Base-by-base conservation (phyloP, 2,888 invertebrate species). In the Tineola bisselliella region DNA sequence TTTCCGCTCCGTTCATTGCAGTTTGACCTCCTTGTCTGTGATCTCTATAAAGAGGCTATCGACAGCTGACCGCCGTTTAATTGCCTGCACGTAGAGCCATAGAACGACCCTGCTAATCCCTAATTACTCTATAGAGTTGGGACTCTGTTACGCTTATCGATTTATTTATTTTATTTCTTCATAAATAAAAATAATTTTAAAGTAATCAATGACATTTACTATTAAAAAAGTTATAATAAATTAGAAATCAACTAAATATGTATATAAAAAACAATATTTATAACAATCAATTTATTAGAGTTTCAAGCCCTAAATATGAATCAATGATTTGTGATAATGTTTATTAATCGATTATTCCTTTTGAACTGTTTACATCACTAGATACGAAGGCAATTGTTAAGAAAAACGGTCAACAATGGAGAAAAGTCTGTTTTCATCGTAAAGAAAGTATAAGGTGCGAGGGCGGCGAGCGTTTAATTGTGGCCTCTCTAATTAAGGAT, bases 51-150 rank as follows among this genome's bases (percentile, higher is more conserved):
- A 65, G 65, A 66, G 69, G 64, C 67, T 65, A 65, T 66, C 65
- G 66, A 56, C 66, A 64, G 64, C 43, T 61, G 59, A 64, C 64
- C 63, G 64, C 60, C 65, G 62, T 69, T 70, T 70, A 70, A 70
- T 70, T 67, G 68, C 66, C 66, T 65, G 64, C 66, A 66, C 64
- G 66, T 65, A 63, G 64, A 48, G 19, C 54, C 25, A 63, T 67
- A 67, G 64, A 61, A 66, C 66, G 69, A 69, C 70, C 70, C 67
- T 70, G 67, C 70, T 71, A 71, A 70, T 68, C 58, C 33, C 58
- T 58, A 58, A 58, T 58, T 58, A 58, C 31, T 58, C 18, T 58
- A 13, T 19, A 15, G 25, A 31, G 17, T 31, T 17, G 31, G 15
- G 58, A 54, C 25, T 54, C 6, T n/a, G 1, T 54, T 54, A 10